A percentile compares a stretch with the other conserved stretches of the same genome.
Evolutionary conservation across 2,113 vertebrate genomes (phyloP).

Genomic region (Chinchilla lanigera): DNA sequence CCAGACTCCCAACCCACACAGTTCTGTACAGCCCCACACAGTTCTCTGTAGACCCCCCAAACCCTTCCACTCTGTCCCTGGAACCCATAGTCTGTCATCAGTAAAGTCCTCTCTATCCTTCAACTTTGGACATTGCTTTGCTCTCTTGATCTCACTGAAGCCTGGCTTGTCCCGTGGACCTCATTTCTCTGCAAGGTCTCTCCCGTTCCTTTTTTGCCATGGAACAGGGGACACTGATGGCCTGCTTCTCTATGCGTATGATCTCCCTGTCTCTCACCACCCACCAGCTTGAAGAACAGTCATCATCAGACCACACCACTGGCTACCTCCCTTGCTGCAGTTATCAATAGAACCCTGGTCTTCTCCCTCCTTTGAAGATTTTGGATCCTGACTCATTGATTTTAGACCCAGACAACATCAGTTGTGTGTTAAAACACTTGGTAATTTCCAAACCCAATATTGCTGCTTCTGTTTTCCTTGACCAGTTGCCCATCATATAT

Average conservation of each 20-base stretch:
- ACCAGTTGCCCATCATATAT: not conserved
- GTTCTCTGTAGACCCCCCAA: not conserved
- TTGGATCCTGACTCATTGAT: not conserved
- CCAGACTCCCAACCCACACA: no score
- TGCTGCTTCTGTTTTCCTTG: not conserved
- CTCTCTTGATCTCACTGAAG: not conserved
- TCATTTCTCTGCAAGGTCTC: not conserved
- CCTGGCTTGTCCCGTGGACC: not conserved
- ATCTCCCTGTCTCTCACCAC: not conserved
- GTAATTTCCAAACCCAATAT: not conserved
- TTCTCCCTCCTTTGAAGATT: not conserved
- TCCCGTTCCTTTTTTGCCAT: not conserved
- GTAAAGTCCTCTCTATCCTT: not conserved
- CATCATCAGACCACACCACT: not conserved
- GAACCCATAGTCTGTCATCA: not conserved
- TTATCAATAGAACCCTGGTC: not conserved
- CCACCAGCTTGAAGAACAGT: not conserved
- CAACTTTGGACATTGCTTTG: not conserved
- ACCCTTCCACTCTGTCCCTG: not conserved
- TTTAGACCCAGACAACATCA: not conserved
- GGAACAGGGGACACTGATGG: not conserved
- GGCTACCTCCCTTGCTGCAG: not conserved
- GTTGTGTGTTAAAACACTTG: not conserved
- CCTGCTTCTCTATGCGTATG: fast-evolving
- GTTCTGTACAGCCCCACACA: not conserved